A percentile compares a stretch with the other conserved stretches of the same genome.
phyloP scores from a whole-genome alignment of 2,888 invertebrate species.

The Timandra comae region DNA sequence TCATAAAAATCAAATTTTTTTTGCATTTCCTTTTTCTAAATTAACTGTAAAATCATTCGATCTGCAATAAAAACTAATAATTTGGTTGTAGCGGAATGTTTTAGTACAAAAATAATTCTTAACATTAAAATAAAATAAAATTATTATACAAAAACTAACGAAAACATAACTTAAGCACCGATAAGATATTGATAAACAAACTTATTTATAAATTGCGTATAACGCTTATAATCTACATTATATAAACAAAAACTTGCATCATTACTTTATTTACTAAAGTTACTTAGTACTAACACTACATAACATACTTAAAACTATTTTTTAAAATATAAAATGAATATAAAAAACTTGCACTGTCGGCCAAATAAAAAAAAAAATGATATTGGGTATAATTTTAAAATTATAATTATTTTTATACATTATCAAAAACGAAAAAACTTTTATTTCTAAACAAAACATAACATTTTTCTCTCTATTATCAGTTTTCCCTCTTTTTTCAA shows the following conservation, averaged over 20 bases:
- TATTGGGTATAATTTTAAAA: too few relatives aligned
- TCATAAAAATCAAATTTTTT: too few relatives aligned
- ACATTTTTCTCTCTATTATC: too few relatives aligned
- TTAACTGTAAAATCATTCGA: slow-evolving; percentile 4
- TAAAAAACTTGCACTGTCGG: slow-evolving; percentile 34
- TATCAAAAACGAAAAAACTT: not conserved
- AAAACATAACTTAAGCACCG: not conserved
- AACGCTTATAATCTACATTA: too few relatives aligned
- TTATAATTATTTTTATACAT: too few relatives aligned
- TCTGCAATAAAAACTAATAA: slow-evolving; percentile 17
- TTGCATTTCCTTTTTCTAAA: too few relatives aligned
- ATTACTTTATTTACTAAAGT: too few relatives aligned
- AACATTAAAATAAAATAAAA: slow-evolving; percentile 10
- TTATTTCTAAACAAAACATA: too few relatives aligned
- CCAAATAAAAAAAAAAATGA: too few relatives aligned
- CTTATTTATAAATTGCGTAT: too few relatives aligned
- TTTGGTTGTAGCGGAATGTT: slow-evolving; percentile 47
- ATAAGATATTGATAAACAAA: not conserved
- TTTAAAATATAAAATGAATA: slow-evolving; percentile 4
- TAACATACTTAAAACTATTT: too few relatives aligned
- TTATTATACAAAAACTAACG: slow-evolving; percentile 5
- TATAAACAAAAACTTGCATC: not conserved
- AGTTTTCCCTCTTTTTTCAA: too few relatives aligned
- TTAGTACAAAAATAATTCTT: slow-evolving; percentile 27
- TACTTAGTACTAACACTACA: not conserved